These are phyloP conservation scores for Rhynchomys soricoides DNA, from an alignment of 2,113 vertebrate genomes.

Conservation along the genomic window DNA sequence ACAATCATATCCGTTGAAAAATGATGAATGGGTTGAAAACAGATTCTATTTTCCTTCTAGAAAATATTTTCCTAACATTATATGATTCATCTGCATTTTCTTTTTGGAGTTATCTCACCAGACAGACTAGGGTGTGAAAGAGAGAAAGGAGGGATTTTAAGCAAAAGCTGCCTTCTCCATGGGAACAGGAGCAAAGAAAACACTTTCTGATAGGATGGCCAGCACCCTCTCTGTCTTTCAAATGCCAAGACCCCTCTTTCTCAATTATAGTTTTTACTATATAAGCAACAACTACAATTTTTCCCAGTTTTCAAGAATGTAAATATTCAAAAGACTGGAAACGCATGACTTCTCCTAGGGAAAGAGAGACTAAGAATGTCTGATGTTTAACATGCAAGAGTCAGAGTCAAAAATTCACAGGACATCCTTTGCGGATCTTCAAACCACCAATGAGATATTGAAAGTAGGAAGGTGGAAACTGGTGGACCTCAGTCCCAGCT, in stretches of 20 bases:
- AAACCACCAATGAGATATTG: not conserved
- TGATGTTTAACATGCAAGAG: not conserved
- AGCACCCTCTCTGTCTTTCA: not conserved
- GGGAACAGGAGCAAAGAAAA: conserved; percentile 4
- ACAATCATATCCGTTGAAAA: conserved; percentile 37
- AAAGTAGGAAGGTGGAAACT: not conserved
- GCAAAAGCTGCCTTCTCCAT: not conserved
- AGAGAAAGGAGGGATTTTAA: not conserved
- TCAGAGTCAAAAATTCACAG: not conserved
- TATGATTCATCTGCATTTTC: not conserved
- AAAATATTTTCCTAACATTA: not conserved
- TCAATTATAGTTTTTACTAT: conserved; percentile 12
- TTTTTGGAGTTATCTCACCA: not conserved
- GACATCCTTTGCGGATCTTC: not conserved
- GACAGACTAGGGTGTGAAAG: not conserved
- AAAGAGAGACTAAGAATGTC: not conserved
- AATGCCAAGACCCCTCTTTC: not conserved
- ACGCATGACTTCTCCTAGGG: not conserved
- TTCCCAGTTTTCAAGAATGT: not conserved
- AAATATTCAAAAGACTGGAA: not conserved
- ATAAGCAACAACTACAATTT: not conserved
- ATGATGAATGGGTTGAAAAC: conserved; percentile 8
- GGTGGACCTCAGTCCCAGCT: not conserved
- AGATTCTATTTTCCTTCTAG: conserved; percentile 22
- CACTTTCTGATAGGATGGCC: conserved; percentile 28